These are phyloP conservation scores for Anthopleura xanthogrammica DNA, from an alignment of 92 coral and sea anemone genomes.

Conservation along the genomic window DNA sequence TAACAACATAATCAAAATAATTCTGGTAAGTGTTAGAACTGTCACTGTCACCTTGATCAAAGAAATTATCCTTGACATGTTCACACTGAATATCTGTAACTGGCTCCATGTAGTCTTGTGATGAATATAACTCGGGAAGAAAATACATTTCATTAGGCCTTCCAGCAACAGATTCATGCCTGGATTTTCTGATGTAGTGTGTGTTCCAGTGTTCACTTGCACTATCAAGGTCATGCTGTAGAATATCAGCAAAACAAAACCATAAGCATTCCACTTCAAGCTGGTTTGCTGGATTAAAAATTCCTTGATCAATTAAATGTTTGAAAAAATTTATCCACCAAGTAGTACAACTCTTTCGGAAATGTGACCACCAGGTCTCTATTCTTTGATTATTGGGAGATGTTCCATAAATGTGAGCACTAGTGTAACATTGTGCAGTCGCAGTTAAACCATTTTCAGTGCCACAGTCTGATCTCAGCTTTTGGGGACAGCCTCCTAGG, in stretches of 20 bases:
- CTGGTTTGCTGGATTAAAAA: neutral
- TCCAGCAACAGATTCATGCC: constrained; percentile 39
- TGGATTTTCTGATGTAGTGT: constrained; percentile 43
- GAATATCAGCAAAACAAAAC: constrained; percentile 36
- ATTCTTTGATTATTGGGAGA: constrained; percentile 50
- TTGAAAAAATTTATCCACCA: constrained; percentile 22
- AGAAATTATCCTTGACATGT: neutral
- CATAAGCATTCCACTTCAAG: constrained; percentile 20
- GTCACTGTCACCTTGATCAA: constrained; percentile 5
- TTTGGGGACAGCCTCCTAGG: too few species aligned
- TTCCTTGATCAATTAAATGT: neutral
- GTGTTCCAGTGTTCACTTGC: constrained; percentile 46
- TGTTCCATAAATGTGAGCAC: constrained; percentile 34
- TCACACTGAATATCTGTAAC: neutral
- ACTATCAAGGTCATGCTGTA: constrained; percentile 36
- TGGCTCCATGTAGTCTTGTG: constrained; percentile 1
- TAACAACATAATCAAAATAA: neutral
- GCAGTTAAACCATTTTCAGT: too few species aligned
- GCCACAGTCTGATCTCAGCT: too few species aligned
- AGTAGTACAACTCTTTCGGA: constrained; percentile 11
- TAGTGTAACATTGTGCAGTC: too few species aligned
- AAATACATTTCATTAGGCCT: constrained; percentile 33
- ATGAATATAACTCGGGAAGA: constrained; percentile 27
- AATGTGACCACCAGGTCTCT: constrained; percentile 44
- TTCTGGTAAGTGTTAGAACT: neutral